A percentile compares a stretch with the other conserved stretches of the same genome.
phyloP scores from a whole-genome alignment of 2,888 invertebrate species.

The Ectemnius lituratus region DNA sequence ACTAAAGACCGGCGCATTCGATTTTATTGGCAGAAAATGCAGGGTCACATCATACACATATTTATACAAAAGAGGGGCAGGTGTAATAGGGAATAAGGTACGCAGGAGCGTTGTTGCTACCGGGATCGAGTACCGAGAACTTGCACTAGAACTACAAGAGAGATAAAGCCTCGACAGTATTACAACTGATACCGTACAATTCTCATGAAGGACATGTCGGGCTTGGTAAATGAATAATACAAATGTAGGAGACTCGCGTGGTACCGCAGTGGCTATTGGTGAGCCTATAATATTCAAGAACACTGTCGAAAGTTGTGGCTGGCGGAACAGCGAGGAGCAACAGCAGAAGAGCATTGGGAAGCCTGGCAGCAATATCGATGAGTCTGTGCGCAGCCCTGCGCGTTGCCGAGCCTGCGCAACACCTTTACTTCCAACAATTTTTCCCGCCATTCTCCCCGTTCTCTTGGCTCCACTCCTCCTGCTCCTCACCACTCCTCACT shows the following conservation, averaged over 20 bases:
- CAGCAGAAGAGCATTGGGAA: conserved; percentile 31
- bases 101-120: too few species aligned
- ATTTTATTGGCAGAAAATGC: too few species aligned
- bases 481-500: background rate
- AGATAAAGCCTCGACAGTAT: too few species aligned
- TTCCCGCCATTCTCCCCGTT: conserved; percentile 59
- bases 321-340: conserved; percentile 7
- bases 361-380: conserved; percentile 55
- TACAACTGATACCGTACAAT: too few species aligned
- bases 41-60: too few species aligned
- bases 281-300: conserved; percentile 42
- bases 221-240: conserved; percentile 4
- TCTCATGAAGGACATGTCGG: background rate
- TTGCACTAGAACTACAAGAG: too few species aligned
- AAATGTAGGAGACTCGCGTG: too few species aligned
- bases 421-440: conserved; percentile 41
- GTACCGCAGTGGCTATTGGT: too few species aligned
- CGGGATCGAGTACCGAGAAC: too few species aligned
- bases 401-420: conserved; percentile 26
- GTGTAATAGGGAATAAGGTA: too few species aligned
- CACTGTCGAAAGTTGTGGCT: conserved; percentile 46
- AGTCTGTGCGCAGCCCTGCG: conserved; percentile 55
- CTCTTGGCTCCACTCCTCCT: conserved; percentile 15
- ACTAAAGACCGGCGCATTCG: too few species aligned
- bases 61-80: too few species aligned